These are phyloP conservation scores for Sitta europaea DNA, from an alignment of 2,113 vertebrate genomes.

Conservation along the genomic window DNA sequence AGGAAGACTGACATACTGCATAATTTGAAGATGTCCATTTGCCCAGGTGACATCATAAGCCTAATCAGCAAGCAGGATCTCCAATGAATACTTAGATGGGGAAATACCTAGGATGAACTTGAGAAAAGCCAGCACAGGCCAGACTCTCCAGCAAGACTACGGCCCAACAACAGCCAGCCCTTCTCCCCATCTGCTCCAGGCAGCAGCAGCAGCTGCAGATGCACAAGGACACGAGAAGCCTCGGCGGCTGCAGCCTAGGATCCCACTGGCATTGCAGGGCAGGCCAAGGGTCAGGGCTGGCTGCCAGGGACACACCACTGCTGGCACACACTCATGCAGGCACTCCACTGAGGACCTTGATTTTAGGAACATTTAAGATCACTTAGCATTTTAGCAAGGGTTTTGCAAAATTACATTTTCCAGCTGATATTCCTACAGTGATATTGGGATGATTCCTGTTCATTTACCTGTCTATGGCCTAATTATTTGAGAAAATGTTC, in stretches of 20 bases:
- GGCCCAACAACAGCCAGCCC: not conserved
- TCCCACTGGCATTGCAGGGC: fast-evolving
- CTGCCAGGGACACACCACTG: not conserved
- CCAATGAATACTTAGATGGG: not conserved
- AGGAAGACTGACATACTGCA: not conserved
- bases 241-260: not conserved
- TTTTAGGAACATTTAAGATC: not conserved
- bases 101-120: not conserved
- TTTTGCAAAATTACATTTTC: not conserved
- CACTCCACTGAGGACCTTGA: not conserved
- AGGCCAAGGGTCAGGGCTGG: not conserved
- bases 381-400: not conserved
- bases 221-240: not conserved
- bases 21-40: not conserved
- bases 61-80: not conserved
- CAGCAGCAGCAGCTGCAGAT: not conserved
- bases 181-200: not conserved
- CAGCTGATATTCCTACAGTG: not conserved
- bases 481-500: not conserved
- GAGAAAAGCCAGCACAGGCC: not conserved
- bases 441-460: not conserved
- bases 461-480: not conserved
- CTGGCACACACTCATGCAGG: not conserved
- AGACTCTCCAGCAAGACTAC: not conserved
- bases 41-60: not conserved